Conservation (phyloP, 2,888 invertebrate genomes). For the Orgyia antiqua region DNA sequence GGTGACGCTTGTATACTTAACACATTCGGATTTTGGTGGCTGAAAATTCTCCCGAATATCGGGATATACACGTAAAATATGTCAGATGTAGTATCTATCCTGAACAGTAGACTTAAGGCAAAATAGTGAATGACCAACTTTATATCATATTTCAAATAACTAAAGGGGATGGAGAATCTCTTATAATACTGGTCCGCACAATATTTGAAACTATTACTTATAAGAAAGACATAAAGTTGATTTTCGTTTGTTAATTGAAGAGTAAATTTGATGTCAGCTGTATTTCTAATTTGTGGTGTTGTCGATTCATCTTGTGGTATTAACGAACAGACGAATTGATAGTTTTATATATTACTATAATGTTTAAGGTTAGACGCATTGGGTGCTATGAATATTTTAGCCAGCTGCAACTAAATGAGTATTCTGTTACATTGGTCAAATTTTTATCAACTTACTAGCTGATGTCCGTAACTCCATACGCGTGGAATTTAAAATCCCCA, state of each 20-base stretch:
- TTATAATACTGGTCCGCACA: background rate
- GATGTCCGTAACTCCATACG: too few relatives aligned
- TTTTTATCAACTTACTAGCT: too few relatives aligned
- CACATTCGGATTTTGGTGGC: too few relatives aligned
- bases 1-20: too few relatives aligned
- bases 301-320: constrained; percentile 61
- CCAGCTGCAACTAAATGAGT: too few relatives aligned
- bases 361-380: constrained; percentile 29
- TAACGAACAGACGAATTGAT: constrained; percentile 47
- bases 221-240: constrained; percentile 9
- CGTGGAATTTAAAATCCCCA: too few relatives aligned
- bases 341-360: constrained; percentile 38
- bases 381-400: constrained; percentile 22
- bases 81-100: too few relatives aligned
- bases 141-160: background rate
- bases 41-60: too few relatives aligned
- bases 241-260: constrained; percentile 15
- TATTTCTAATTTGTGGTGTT: constrained; percentile 55
- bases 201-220: constrained; percentile 8
- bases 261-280: constrained; percentile 37
- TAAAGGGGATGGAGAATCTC: background rate
- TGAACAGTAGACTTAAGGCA: too few relatives aligned
- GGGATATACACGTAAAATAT: too few relatives aligned
- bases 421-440: too few relatives aligned
- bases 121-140: too few relatives aligned